Evolutionary conservation across 2,797 vertebrate species (phyloP), one percentile per base, ranked within the genome.

Genomic region (Atherinosoma microstoma): DNA sequence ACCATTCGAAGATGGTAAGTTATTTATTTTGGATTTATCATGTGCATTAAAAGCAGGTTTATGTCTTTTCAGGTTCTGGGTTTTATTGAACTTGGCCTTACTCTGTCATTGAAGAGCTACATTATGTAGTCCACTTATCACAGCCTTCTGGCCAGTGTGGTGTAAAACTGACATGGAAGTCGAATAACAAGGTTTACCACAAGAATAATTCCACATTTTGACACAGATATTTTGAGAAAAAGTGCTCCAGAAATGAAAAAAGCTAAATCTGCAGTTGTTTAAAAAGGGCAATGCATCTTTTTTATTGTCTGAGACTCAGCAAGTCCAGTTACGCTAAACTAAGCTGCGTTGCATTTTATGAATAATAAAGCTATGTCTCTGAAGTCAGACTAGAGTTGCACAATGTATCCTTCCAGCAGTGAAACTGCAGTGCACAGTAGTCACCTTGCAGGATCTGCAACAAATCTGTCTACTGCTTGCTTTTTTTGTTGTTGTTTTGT

Each of bases 1-100:
- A 58, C 98, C 98, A 66, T 99, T 99, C 94, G 98, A 99, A 95
- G 98, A 99, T 89, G 98, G 98, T 99, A 94, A 96, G 97, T 91
- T 70, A 10, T 75, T 34, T 6, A 27, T 65, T 53, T 80, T 76
- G 70, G 24, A 59, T 77, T 82, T 45, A 40, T 66, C 29, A 36
- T 16, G 35, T 77, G 34, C 45, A 29, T 68, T 35, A 77, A 72
- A 30, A 58, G 35, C 36, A 12, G 58, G 2, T 61, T 63, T 42
- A 11, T 27, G 32, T 84, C 76, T n/a, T 30, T 64, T 62, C 38
- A n/a, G 57, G 36, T n/a, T 53, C 42, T 27, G 67, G 65, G 38
- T 67, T 59, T 66, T 22, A 69, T 65, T 62, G 18, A 9, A 53
- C 20, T 73, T 58, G 51, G 47, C 51, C 3, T n/a, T 56, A 13